Evolutionary conservation across 2,797 vertebrate genomes (phyloP).

Genomic region (Sebastes aleutianus): DNA sequence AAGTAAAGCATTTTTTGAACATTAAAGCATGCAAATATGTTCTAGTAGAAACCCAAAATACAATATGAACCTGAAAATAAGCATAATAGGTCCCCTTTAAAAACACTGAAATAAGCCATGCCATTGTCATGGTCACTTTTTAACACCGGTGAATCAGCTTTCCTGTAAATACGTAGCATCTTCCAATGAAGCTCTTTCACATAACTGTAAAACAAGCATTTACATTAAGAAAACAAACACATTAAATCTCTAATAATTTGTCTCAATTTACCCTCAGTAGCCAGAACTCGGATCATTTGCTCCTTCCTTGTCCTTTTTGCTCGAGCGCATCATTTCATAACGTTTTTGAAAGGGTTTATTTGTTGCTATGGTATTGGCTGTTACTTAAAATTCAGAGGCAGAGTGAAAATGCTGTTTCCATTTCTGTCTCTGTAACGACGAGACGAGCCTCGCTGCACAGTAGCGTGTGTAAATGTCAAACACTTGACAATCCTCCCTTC

Average conservation of each 20-base stretch:
- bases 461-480: conserved; percentile 39
- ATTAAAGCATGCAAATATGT: too few relatives aligned
- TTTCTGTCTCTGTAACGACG: conserved; percentile 28
- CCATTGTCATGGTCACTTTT: background rate
- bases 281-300: background rate
- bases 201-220: conserved; percentile 1
- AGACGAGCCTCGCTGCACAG: conserved; percentile 26
- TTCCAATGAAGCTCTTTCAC: background rate
- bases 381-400: conserved; percentile 39
- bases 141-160: background rate
- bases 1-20: too few relatives aligned
- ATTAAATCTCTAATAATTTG: background rate
- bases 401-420: conserved; percentile 29
- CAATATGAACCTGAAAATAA: too few relatives aligned
- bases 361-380: conserved; percentile 23
- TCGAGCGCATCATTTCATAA: background rate
- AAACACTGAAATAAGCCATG: background rate
- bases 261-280: background rate
- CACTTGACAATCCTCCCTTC: conserved; percentile 33
- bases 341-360: conserved; percentile 14
- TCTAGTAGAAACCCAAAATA: too few relatives aligned
- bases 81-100: background rate
- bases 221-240: background rate
- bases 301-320: background rate
- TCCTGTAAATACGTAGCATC: background rate